Evolutionary conservation across 2,113 vertebrate species (phyloP), one percentile per base, ranked within the genome.

Genomic region (Ptyas mucosa): DNA sequence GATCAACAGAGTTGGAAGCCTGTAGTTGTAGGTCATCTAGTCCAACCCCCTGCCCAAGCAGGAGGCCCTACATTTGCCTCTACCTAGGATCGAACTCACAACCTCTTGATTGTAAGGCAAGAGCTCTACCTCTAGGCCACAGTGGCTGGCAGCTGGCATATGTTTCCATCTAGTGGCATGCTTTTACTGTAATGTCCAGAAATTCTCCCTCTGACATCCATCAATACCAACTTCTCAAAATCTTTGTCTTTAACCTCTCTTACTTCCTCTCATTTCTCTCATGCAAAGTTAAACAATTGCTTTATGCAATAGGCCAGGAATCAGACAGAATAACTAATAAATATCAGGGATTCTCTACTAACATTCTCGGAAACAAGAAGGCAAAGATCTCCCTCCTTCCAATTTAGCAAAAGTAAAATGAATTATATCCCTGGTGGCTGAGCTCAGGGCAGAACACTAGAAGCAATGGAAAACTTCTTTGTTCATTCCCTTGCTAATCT

Each of bases 281-380:
- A 94, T 61, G 29, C 54, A 90, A 85, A 15, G 75, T 93, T 94
- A 95, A 97, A 94, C 57, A 94, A 69, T 75, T 95, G 88, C 86
- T 91, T 96, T 94, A 46, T 39, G 93, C 92, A 90, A 64, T 58
- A 95, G 89, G 89, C 96, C 88, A 95, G 89, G 92, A 94, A 88
- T 49, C 94, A 34, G 89, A 96, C 58, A 95, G 95, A 87, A 43
- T 57, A 95, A 57, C 54, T 94, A 94, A 87, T 93, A 8, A 49
- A 92, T 96, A 85, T 61, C 91, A 93, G 90, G 7, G 0, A 7
- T 95, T 8, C 10, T 95, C 92, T 95, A 52, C 11, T 54, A 96
- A 53, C 26, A 93, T 86, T 54, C 91, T 5, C 90, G 10, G 3
- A 85, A 21, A 64, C 57, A 18, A 87, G 43, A 55, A 94, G 92